These are phyloP conservation scores for Drosophila biarmipes DNA, from an alignment of 1,140 invertebrate species.

Conservation along the genomic window DNA sequence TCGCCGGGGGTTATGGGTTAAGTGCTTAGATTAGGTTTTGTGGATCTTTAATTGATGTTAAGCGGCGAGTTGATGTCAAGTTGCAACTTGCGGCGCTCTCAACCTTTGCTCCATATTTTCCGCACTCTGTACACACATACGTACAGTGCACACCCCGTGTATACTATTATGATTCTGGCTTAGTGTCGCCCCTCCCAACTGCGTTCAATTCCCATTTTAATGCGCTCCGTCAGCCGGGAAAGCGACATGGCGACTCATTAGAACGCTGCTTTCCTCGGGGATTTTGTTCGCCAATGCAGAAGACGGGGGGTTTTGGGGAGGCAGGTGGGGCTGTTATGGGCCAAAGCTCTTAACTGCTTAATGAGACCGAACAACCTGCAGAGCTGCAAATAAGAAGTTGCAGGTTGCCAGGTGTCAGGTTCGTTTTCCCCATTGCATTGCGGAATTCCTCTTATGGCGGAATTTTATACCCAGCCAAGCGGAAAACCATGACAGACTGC, in stretches of 20 bases:
- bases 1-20: constrained; percentile 58
- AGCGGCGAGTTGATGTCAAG: constrained; percentile 60
- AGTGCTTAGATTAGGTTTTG: constrained; percentile 74
- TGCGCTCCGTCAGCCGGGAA: constrained; percentile 2
- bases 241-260: constrained; percentile 31
- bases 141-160: too few relatives aligned
- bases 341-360: constrained; percentile 9
- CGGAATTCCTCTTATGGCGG: not conserved
- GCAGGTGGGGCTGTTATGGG: not conserved
- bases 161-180: constrained; percentile 9
- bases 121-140: too few relatives aligned
- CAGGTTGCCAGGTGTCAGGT: not conserved
- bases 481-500: too few relatives aligned
- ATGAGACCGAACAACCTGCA: constrained; percentile 3
- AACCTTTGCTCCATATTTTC: not conserved
- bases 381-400: constrained; percentile 6
- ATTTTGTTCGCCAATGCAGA: not conserved
- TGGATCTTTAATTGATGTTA: constrained; percentile 79
- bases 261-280: not conserved
- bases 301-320: too few relatives aligned
- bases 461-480: not conserved
- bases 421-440: not conserved
- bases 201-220: constrained; percentile 10
- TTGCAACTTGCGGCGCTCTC: constrained; percentile 37
- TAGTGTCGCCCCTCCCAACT: not conserved